A percentile compares a stretch with the other conserved stretches of the same genome.
phyloP scores from a whole-genome alignment of 2,113 vertebrate genomes.

The Aepyceros melampus region DNA sequence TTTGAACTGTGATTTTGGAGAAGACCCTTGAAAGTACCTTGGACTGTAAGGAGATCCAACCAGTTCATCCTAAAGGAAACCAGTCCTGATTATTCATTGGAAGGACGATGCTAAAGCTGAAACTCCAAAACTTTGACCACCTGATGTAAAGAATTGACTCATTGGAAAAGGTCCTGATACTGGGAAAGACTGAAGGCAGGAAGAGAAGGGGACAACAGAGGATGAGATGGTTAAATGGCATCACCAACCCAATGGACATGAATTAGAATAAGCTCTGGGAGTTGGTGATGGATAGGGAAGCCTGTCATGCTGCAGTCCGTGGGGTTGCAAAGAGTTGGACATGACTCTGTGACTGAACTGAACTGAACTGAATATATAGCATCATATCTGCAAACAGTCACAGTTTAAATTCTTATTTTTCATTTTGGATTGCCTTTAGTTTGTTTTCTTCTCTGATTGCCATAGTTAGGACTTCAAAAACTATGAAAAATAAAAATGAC shows the following conservation, averaged over 20 bases:
- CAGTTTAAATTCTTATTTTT: not conserved
- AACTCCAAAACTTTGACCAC: not conserved
- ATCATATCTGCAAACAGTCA: not conserved
- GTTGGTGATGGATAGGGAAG: not conserved
- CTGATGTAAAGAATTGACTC: not conserved
- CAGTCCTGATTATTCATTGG: not conserved
- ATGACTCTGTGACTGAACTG: not conserved
- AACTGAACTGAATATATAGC: not conserved
- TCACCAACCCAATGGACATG: not conserved
- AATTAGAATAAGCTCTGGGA: accelerated
- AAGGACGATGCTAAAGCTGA: not conserved
- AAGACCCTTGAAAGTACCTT: not conserved
- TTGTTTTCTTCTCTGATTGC: not conserved
- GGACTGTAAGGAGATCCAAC: not conserved
- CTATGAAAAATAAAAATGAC: not conserved
- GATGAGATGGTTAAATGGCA: not conserved
- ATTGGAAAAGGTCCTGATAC: not conserved
- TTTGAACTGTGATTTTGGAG: not conserved
- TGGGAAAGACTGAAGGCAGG: not conserved
- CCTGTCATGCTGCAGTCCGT: not conserved
- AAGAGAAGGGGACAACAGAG: not conserved
- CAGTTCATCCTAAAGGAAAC: not conserved
- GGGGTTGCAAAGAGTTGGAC: not conserved
- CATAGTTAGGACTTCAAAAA: not conserved
- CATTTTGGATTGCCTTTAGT: not conserved